phyloP scores from a whole-genome alignment of 1,140 invertebrate genomes.

The Drosophila ambigua region DNA sequence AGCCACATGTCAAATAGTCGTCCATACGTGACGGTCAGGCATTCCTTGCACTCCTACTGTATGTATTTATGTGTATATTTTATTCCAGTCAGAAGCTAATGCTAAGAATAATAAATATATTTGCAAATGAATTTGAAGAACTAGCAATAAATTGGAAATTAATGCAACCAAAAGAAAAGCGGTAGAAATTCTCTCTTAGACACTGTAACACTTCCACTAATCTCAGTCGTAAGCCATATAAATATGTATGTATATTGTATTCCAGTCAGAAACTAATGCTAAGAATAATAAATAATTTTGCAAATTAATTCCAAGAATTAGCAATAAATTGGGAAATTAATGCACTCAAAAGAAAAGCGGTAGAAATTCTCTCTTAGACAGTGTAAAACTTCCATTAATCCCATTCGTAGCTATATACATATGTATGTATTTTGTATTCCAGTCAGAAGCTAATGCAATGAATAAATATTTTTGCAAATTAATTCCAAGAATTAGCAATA shows the following conservation, averaged over 20 bases:
- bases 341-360: too few species aligned
- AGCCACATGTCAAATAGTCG: slow-evolving; percentile 41
- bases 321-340: too few species aligned
- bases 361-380: too few species aligned
- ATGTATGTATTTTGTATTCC: background rate
- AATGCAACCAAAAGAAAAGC: too few species aligned
- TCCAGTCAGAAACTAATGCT: too few species aligned
- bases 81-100: slow-evolving; percentile 8
- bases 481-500: background rate
- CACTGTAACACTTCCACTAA: background rate
- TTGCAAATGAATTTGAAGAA: slow-evolving; percentile 1
- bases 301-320: too few species aligned
- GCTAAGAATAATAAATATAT: slow-evolving; percentile 5
- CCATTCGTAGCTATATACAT: too few species aligned
- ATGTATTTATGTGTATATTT: slow-evolving; percentile 4
- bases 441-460: slow-evolving; percentile 10
- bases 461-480: slow-evolving; percentile 1
- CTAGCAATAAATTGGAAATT: background rate
- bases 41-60: too few species aligned
- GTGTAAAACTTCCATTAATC: too few species aligned
- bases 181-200: background rate
- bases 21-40: slow-evolving; percentile 31
- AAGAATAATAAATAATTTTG: too few species aligned
- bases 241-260: too few species aligned
- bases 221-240: background rate